Base-by-base conservation (phyloP, 1,140 invertebrate species). In the Ceratina australensis region DNA sequence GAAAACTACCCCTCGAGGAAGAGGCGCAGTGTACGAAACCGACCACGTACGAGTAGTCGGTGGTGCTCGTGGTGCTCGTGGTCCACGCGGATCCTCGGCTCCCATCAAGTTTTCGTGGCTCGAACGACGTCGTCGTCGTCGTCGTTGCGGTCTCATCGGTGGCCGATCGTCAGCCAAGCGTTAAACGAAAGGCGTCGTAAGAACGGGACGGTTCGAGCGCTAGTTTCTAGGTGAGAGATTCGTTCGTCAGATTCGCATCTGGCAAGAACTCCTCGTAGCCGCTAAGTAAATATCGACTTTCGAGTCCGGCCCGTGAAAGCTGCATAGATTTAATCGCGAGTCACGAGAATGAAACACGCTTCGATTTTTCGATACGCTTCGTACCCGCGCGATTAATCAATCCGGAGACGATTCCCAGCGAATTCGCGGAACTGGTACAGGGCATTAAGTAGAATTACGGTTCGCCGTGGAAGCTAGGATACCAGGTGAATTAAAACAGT, bases 1-100 rank as follows among this genome's bases (percentile, higher is more conserved):
- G 88, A 89, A 87, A 89, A 89, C 88, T 89, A 88, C 88, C 88
- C 89, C 64, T 85, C 81, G 84, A 85, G 74, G 60, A 73, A 63
- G 83, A 86, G 86, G 83, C 84, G 89, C 88, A 88, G 89, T 88
- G 87, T 87, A 84, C 81, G 42, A 84, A 82, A 84, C 60, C 76
- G 85, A 88, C 85, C 79, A 76, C 81, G 52, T 80, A 72, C 75
- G 74, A n/a, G 33, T 42, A 59, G 76, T 79, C 61, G 72, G 76
- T 71, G 78, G 66, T 82, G 81, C 84, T 86, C 82, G 84, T 78
- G 85, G 86, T 86, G 86, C 79, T 89, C 77, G 83, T 81, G 76
- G 59, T 80, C 82, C 87, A 86, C 89, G 82, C 82, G 82, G 72
- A 68, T 73, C 64, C 49, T 60, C 61, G 15, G 42, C 22, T 20